Percentiles rank a stretch among this genome's conserved stretches.
These are phyloP conservation scores for Tylochromis polylepis DNA, from an alignment of 2,113 vertebrate genomes.

Conservation along the genomic window DNA sequence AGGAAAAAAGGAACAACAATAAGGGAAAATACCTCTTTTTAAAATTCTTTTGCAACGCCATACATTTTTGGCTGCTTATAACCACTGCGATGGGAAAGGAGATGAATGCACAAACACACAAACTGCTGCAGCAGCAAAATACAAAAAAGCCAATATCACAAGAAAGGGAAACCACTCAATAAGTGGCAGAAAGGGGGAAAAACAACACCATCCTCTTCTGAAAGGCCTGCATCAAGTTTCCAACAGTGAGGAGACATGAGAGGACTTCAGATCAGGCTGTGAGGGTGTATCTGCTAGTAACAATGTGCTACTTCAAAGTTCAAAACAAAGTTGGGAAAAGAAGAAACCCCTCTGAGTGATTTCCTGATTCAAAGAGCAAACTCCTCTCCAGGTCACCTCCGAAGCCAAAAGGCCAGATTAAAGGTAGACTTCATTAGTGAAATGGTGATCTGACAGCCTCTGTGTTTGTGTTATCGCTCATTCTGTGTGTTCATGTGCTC, in stretches of 20 bases:
- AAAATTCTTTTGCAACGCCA: background rate
- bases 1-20: background rate
- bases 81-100: background rate
- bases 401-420: background rate
- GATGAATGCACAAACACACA: background rate
- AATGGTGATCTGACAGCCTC: conserved; percentile 22
- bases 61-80: background rate
- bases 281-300: background rate
- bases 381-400: background rate
- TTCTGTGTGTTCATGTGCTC: background rate
- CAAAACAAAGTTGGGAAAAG: background rate
- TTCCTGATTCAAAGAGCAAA: background rate
- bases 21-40: background rate
- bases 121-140: background rate
- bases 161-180: background rate
- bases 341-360: background rate
- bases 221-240: background rate
- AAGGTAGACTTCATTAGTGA: conserved; percentile 13
- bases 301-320: background rate
- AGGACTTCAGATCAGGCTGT: background rate
- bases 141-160: background rate
- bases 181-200: background rate
- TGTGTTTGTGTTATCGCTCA: conserved; percentile 7
- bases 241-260: background rate
- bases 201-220: background rate